Base-by-base conservation (phyloP, 1,140 invertebrate species). In the Aphis gossypii region DNA sequence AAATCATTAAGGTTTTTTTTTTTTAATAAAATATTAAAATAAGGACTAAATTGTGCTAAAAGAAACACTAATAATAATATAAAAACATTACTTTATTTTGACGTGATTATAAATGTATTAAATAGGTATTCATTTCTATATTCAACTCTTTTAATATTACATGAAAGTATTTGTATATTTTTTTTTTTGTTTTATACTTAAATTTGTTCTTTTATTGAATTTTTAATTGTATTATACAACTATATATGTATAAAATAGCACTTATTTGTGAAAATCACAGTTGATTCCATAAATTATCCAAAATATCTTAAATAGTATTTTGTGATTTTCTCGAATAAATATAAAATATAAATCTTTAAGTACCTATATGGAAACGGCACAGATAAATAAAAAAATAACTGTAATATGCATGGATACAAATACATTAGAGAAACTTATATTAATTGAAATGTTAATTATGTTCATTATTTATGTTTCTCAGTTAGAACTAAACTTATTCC, bases 371-470 rank as follows among this genome's bases (percentile, higher is more conserved):
- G 3, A 68, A 68, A 68, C 30, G 9, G 30, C 60, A n/a, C n/a
- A 76, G 14, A 35, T n/a, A 18, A n/a, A 76, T 76, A n/a, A 76
- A 76, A 76, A 76, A 76, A n/a, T 35, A 76, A 35, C 60, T 76
- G n/a, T 30, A 14, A 35, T 76, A n/a, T 51, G 48, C 48, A 3
- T 76, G 60, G 30, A n/a, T 76, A 76, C 60, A 76, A n/a, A 60
- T 14, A 14, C 30, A 35, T 76, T n/a, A 5, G 14, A 76, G 60
- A n/a, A 76, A 35, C 60, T 76, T 76, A 11, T n/a, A 68, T 76
- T 76, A 76, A 76, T 76, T 35, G 60, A 76, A 76, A 76, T 76
- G n/a, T 76, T 76, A 76, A 76, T 76, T 76, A n/a, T n/a, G 60
- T 35, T 76, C 30, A 35, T 76, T 76, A n/a, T 76, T 76, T 76